Percentiles rank a stretch among this genome's conserved stretches.
Evolutionary conservation across 2,113 vertebrate species (phyloP).

Genomic region (Odontesthes bonariensis): DNA sequence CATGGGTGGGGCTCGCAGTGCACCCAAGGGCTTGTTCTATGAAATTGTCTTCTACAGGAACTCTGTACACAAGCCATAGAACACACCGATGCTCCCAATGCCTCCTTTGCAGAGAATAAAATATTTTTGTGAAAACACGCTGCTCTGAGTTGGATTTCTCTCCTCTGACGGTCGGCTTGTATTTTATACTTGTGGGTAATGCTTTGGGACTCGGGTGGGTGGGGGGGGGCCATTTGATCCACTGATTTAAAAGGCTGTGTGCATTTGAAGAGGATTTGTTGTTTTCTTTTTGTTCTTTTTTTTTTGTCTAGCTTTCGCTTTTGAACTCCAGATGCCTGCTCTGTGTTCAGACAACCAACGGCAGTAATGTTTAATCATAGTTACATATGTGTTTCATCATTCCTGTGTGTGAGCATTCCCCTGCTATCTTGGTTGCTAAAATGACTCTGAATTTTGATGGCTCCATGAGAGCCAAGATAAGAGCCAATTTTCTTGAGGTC

Average conservation of each 20-base stretch:
- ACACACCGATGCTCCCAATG: slow-evolving; percentile 77
- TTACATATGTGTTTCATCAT: slow-evolving; percentile 79
- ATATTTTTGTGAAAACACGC: slow-evolving; percentile 65
- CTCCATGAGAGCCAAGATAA: slow-evolving; percentile 65
- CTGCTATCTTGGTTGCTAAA: slow-evolving; percentile 57
- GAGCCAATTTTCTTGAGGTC: slow-evolving; percentile 64
- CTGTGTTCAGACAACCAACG: slow-evolving; percentile 38
- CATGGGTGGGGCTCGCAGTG: slow-evolving; percentile 76
- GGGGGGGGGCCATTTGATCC: slow-evolving; percentile 26
- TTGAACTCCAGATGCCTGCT: slow-evolving; percentile 61
- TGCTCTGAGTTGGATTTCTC: slow-evolving; percentile 5
- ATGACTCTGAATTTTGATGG: slow-evolving; percentile 48
- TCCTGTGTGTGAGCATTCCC: slow-evolving; percentile 49
- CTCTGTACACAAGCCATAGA: slow-evolving; percentile 77
- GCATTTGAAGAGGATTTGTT: slow-evolving; percentile 33
- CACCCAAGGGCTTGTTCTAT: slow-evolving; percentile 74
- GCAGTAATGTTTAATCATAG: slow-evolving; percentile 58
- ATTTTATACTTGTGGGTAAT: slow-evolving; percentile 10
- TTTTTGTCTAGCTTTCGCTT: slow-evolving; percentile 23
- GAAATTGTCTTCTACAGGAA: slow-evolving; percentile 65
- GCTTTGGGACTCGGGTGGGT: slow-evolving; percentile 4
- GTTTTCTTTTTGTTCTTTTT: slow-evolving; percentile 19
- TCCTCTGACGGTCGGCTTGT: not conserved
- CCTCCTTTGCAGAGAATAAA: slow-evolving; percentile 82
- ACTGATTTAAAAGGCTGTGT: slow-evolving; percentile 20